phyloP scores from a whole-genome alignment of 2,113 vertebrate species.

The Bos javanicus region DNA sequence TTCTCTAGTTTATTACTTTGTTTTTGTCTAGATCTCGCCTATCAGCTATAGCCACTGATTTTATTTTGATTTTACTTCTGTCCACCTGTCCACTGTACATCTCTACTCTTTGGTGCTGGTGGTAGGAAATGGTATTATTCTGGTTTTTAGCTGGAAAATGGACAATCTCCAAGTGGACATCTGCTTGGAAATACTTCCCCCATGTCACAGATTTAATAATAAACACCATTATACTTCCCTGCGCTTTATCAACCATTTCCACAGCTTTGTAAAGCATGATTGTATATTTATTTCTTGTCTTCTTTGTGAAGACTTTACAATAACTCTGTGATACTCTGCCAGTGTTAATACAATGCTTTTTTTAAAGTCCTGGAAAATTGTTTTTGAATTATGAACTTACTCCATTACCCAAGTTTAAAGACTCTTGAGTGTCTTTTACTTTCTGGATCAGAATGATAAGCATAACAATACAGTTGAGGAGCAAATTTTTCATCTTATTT shows the following conservation, averaged over 20 bases:
- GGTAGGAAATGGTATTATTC: background rate
- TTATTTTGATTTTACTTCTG: background rate
- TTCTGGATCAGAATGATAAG: background rate
- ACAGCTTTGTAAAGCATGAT: background rate
- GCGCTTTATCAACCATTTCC: background rate
- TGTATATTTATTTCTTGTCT: background rate
- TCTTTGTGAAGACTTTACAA: background rate
- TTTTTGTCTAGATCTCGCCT: background rate
- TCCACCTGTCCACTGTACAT: background rate
- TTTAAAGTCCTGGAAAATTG: background rate
- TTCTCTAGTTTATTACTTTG: background rate
- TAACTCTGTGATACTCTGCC: background rate
- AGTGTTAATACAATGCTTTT: background rate
- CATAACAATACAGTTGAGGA: background rate
- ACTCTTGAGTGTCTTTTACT: background rate
- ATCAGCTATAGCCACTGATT: background rate
- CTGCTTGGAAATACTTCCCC: background rate
- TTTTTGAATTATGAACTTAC: background rate
- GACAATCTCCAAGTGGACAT: background rate
- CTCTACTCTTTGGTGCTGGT: background rate
- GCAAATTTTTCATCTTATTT: background rate
- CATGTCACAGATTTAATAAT: background rate
- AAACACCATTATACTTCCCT: background rate
- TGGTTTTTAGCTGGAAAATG: background rate
- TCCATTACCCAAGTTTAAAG: background rate